Evolutionary conservation across 2,797 vertebrate species (phyloP).

Genomic region (Miopithecus talapoin): DNA sequence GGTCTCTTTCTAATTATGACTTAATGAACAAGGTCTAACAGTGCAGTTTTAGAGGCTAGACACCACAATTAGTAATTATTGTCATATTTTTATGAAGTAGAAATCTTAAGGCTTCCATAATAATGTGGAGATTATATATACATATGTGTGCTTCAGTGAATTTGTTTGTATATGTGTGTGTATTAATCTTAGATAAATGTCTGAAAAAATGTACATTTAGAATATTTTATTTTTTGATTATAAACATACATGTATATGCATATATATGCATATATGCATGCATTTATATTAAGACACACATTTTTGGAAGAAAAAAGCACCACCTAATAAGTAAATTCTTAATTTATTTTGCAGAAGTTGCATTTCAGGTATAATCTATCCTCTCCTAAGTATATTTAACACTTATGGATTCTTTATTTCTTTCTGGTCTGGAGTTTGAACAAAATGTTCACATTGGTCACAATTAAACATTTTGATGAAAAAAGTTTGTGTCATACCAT

Average conservation of each 20-base stretch:
- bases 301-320: background rate
- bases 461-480: background rate
- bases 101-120: background rate
- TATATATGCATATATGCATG: background rate
- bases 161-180: background rate
- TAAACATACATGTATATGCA: background rate
- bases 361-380: background rate
- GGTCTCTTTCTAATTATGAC: slow-evolving; percentile 85
- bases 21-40: slow-evolving; percentile 85
- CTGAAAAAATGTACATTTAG: background rate
- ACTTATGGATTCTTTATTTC: background rate
- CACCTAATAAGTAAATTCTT: background rate
- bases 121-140: background rate
- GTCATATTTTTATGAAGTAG: slow-evolving; percentile 72
- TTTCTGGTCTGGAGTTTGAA: background rate
- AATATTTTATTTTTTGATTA: background rate
- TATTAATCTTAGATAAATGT: background rate
- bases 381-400: background rate
- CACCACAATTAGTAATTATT: slow-evolving; percentile 79
- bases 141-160: background rate
- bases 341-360: background rate
- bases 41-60: slow-evolving; percentile 84
- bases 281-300: background rate
- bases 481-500: background rate
- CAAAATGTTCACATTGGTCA: background rate